A percentile compares a stretch with the other conserved stretches of the same genome.
These are phyloP conservation scores for Epistrophe eligans DNA, from an alignment of 2,888 invertebrate species.

Conservation along the genomic window DNA sequence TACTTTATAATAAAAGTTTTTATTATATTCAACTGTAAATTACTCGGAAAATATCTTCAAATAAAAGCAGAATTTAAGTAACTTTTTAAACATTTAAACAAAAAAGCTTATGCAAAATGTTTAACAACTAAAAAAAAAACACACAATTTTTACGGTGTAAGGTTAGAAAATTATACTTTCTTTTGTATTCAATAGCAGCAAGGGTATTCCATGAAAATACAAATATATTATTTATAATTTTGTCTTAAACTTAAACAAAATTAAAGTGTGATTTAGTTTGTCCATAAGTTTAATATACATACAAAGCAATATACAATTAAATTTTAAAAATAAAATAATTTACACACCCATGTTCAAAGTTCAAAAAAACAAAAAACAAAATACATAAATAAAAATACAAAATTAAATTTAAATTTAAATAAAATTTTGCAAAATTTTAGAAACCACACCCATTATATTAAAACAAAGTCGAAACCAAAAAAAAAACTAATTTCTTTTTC, in stretches of 20 bases:
- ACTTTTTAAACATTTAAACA: neutral
- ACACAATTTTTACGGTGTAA: constrained; percentile 67
- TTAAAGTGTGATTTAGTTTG: constrained; percentile 72
- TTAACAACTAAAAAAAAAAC: constrained; percentile 64
- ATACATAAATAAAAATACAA: constrained; percentile 20
- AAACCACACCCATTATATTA: constrained; percentile 1
- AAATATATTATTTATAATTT: constrained; percentile 48
- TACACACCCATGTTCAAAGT: constrained; percentile 72
- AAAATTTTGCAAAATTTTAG: constrained; percentile 34
- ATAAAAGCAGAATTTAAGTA: constrained; percentile 54
- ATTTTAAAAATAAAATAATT: constrained; percentile 44
- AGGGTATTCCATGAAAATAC: constrained; percentile 68
- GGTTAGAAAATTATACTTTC: constrained; percentile 58
- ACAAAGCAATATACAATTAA: constrained; percentile 44
- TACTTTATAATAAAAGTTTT: constrained; percentile 69
- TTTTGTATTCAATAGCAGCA: constrained; percentile 70
- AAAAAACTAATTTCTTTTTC: constrained; percentile 77
- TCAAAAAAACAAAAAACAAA: constrained; percentile 57
- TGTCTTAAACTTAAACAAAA: constrained; percentile 18
- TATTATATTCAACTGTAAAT: constrained; percentile 72
- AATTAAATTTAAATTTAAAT: constrained; percentile 28
- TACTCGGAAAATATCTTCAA: constrained; percentile 59
- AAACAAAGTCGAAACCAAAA: constrained; percentile 73
- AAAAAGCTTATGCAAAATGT: constrained; percentile 33
- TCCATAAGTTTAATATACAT: constrained; percentile 47